A percentile compares a stretch with the other conserved stretches of the same genome.
Evolutionary conservation across 2,888 invertebrate genomes (phyloP).

Genomic region (Dione juno): DNA sequence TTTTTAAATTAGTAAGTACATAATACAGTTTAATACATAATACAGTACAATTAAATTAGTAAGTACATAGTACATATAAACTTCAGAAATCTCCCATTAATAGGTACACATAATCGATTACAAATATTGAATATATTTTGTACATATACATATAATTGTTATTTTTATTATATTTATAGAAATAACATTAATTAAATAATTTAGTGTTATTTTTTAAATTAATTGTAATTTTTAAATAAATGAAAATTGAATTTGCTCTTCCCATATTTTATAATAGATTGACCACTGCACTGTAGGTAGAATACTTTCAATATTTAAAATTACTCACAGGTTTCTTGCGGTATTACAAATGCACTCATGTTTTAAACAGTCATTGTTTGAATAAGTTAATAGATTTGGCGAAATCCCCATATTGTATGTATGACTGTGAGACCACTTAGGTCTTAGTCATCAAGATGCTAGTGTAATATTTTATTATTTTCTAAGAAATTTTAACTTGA

Average conservation of each 20-base stretch:
- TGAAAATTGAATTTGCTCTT: not conserved
- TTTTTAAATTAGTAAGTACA: too few species aligned
- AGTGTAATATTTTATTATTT: constrained; percentile 26
- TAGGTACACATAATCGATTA: too few species aligned
- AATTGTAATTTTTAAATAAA: too few species aligned
- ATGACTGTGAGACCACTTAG: constrained; percentile 15
- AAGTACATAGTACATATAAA: too few species aligned
- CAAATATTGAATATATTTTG: too few species aligned
- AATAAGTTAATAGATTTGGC: constrained; percentile 29
- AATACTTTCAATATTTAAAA: constrained; percentile 16
- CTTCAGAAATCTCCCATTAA: too few species aligned
- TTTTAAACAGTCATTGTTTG: constrained; percentile 35
- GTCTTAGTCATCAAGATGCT: constrained; percentile 21
- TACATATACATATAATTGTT: too few species aligned
- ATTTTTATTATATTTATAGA: too few species aligned
- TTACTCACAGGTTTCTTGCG: constrained; percentile 36
- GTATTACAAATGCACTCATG: constrained; percentile 30
- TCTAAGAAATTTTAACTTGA: constrained; percentile 20
- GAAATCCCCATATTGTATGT: constrained; percentile 16
- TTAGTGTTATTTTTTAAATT: too few species aligned
- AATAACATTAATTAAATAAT: too few species aligned
- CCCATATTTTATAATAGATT: not conserved
- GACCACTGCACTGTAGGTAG: not conserved
- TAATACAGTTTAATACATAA: too few species aligned
- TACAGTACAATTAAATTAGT: too few species aligned